Conservation (phyloP, 1,140 invertebrate species). For the Drosophila grimshawi region DNA sequence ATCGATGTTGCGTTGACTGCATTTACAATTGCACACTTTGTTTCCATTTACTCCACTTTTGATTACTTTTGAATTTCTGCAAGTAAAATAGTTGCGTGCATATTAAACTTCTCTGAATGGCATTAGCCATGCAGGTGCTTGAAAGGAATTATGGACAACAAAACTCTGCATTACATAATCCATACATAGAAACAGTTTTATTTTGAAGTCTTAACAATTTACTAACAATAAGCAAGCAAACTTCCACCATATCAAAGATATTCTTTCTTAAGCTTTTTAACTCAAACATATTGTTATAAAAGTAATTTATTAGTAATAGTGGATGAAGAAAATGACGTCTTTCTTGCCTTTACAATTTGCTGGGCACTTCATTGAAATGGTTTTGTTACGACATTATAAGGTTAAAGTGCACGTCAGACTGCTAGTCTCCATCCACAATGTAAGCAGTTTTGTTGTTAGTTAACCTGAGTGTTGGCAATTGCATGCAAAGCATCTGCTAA, state of each 20-base stretch:
- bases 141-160: neutral
- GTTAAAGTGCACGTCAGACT: neutral
- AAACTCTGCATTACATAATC: no score
- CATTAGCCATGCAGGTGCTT: neutral
- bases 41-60: constrained; percentile 41
- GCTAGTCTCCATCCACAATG: neutral
- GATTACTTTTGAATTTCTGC: constrained; percentile 60
- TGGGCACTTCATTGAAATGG: no score
- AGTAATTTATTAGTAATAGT: no score
- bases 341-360: no score
- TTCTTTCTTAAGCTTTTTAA: no score
- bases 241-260: no score
- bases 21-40: constrained; percentile 50
- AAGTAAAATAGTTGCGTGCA: constrained; percentile 51
- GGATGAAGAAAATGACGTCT: no score
- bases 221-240: no score
- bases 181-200: no score
- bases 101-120: constrained; percentile 37
- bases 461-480: neutral
- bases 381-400: neutral
- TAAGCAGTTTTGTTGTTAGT: neutral
- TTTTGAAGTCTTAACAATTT: neutral
- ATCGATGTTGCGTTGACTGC: constrained; percentile 32
- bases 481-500: constrained; percentile 42
- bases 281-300: no score